Evolutionary conservation across 1,140 invertebrate species (phyloP), one percentile per base, ranked within the genome.

Genomic region (Campoletis sonorensis): DNA sequence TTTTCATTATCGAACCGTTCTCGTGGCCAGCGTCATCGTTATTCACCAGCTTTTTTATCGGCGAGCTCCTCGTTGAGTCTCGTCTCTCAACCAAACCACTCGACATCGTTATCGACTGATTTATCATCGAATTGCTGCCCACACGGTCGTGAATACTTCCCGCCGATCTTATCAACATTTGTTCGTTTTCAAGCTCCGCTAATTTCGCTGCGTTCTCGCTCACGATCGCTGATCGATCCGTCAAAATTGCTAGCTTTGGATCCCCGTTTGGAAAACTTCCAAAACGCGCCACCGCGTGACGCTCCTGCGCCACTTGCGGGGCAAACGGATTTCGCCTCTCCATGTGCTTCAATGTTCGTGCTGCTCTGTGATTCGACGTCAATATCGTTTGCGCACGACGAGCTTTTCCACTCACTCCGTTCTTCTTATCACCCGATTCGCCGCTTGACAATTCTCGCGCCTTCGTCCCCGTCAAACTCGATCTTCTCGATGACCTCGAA

Each of bases 191-290:
- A 2, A 79, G 23, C 27, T 79, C 79, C 18, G 45, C 33, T 26
- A 71, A 33, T 58, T 71, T 64, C 4, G 15, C 13, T 1, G 76
- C 37, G 27, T 78, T 78, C 3, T 40, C 76, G n/a, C 7, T 40
- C 0, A 51, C 26, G 71, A 78, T 58, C 27, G 80, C 13, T 13
- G 73, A 54, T 45, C 51, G 49, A 58, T 77, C 54, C 27, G 54
- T 77, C 15, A 37, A 26, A 71, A 85, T 68, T 10, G 84, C 88
- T 18, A 89, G 82, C 15, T 80, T 89, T 0, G 90, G 90, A 73
- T 91, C 89, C 8, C 90, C 90, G 77, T 91, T 90, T 15, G 89
- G 89, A 23, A 90, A 91, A 82, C 85, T 91, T 7, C 89, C 85
- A 76, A 89, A 85, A 80, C 86, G 84, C 0, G 90, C 90, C 1